Evolutionary conservation across 2,113 vertebrate genomes (phyloP).

Genomic region (Trachemys scripta): DNA sequence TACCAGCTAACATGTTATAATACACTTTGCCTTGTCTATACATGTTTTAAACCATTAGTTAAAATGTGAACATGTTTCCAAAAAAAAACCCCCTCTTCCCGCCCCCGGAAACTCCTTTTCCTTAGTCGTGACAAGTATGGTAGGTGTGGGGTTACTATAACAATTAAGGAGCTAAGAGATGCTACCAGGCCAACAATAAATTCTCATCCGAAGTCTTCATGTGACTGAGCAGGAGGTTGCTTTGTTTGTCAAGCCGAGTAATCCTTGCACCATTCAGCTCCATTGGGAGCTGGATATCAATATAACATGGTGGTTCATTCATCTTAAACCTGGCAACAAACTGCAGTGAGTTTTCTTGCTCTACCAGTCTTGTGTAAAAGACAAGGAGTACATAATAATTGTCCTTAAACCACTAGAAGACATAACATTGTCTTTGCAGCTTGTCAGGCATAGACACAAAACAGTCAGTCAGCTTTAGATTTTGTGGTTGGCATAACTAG

Average conservation of each 20-base stretch:
- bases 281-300: constrained; percentile 70
- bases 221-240: constrained; percentile 30
- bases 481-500: constrained; percentile 10
- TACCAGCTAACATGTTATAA: not conserved
- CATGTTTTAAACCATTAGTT: not conserved
- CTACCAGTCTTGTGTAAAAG: constrained; percentile 64
- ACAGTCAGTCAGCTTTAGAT: not conserved
- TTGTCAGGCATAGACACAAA: constrained; percentile 41
- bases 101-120: not conserved
- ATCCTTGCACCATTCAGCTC: constrained; percentile 48
- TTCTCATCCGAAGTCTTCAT: constrained; percentile 41
- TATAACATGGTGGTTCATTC: constrained; percentile 56
- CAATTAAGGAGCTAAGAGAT: not conserved
- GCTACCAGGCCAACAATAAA: constrained; percentile 40
- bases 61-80: not conserved
- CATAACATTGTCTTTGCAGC: constrained; percentile 12
- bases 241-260: constrained; percentile 45
- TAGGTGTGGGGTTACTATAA: not conserved
- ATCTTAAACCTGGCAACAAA: constrained; percentile 50
- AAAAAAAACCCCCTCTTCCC: not conserved
- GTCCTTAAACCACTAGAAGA: constrained; percentile 37
- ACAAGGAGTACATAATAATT: constrained; percentile 37
- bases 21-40: not conserved
- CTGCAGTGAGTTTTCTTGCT: constrained; percentile 37
- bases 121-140: constrained; percentile 8